A percentile compares a stretch with the other conserved stretches of the same genome.
Evolutionary conservation across 2,113 vertebrate genomes (phyloP).

Genomic region (Nycticebus coucang): DNA sequence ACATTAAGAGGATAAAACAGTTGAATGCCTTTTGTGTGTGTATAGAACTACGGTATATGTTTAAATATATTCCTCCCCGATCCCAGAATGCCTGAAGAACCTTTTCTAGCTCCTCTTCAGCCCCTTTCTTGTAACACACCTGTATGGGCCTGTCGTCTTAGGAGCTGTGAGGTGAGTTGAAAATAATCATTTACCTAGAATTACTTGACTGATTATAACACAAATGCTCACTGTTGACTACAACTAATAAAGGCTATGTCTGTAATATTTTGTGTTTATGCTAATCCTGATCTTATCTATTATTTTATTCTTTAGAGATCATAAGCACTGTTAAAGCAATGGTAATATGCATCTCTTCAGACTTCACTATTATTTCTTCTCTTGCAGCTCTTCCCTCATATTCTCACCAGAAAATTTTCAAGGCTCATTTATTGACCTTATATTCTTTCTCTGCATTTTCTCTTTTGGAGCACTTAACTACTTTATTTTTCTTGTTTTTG

Average conservation of each 20-base stretch:
- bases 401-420: slow-evolving; percentile 22
- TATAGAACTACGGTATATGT: background rate
- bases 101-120: slow-evolving; percentile 83
- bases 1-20: background rate
- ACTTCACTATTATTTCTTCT: slow-evolving; percentile 23
- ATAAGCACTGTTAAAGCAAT: background rate
- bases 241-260: background rate
- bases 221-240: background rate
- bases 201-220: slow-evolving; percentile 12
- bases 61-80: slow-evolving; percentile 1
- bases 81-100: slow-evolving; percentile 82
- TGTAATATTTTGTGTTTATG: slow-evolving; percentile 35
- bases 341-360: background rate
- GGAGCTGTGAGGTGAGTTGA: slow-evolving; percentile 88
- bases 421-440: background rate
- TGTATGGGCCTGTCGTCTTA: slow-evolving; percentile 87
- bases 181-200: slow-evolving; percentile 48
- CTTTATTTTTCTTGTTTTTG: background rate
- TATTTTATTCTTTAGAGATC: background rate
- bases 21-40: slow-evolving; percentile 1
- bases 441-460: slow-evolving; percentile 26
- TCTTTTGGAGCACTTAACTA: background rate
- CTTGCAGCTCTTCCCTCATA: background rate
- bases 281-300: slow-evolving; percentile 3
- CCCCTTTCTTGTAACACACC: slow-evolving; percentile 86